Evolutionary conservation across 2,113 vertebrate genomes (phyloP), one percentile per base, ranked within the genome.

Genomic region (Drymodes brunneopygia): DNA sequence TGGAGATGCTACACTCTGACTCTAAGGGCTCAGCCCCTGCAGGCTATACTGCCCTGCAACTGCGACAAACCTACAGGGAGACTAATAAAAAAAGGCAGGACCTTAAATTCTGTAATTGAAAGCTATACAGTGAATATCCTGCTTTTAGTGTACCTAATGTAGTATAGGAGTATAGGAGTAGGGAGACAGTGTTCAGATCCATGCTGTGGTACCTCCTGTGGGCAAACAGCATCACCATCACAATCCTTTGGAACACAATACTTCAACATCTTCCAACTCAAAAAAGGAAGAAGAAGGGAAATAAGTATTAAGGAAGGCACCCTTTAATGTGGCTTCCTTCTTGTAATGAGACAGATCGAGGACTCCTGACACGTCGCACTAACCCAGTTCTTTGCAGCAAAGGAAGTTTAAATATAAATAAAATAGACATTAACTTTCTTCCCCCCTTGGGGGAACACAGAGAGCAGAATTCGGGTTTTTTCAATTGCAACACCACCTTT

Each of bases 301-400:
- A 20, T 16, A 67, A 78, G 13, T 29, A 48, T 40, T 33, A 91
- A 86, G 70, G 65, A 78, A 80, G 67, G 44, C n/a, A 89, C 20
- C 12, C 21, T 67, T 71, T 75, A 53, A 50, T 2, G 12, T 44
- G 53, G 40, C 66, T 87, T 95, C 69, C 73, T 89, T 74, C 65
- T 64, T 33, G 24, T 28, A 62, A 78, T 16, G 19, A 94, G 75
- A 60, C 33, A 80, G 56, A 86, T 47, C 0, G 0, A 84, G 57
- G 29, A 74, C 78, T 89, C 81, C 58, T 56, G 61, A 75, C 50
- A 48, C 57, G 86, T 73, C 86, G 94, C 64, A 74, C 65, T 81
- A 84, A 89, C 69, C 28, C 72, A 74, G 36, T 87, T 84, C 61
- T 58, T 36, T 10, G 40, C 47, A 74, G 31, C 3, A 33, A 92